A percentile compares a stretch with the other conserved stretches of the same genome.
Evolutionary conservation across 1,140 invertebrate genomes (phyloP).

Genomic region (Epicauta chinensis): DNA sequence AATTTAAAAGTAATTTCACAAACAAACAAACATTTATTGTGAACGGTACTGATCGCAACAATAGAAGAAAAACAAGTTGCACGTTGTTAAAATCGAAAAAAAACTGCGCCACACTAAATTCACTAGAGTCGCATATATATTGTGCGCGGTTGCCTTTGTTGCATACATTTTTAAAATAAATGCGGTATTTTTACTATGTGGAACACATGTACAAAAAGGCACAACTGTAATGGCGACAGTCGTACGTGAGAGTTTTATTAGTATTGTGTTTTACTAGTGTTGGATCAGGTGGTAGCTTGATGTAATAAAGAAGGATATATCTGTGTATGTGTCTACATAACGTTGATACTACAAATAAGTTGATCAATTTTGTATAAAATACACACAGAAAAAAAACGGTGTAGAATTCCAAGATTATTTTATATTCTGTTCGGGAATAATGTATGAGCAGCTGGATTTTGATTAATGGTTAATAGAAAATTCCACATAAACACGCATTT

Average conservation of each 20-base stretch:
- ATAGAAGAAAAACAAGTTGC: no score
- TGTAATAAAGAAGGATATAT: constrained; percentile 15
- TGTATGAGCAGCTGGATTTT: constrained; percentile 10
- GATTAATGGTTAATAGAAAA: constrained; percentile 8
- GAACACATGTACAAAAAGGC: constrained; percentile 26
- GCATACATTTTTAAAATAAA: constrained; percentile 32
- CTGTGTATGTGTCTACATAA: constrained; percentile 1
- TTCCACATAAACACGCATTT: no score
- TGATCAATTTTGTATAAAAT: constrained; percentile 1
- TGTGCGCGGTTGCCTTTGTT: not conserved
- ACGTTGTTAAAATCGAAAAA: no score
- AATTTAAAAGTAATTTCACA: no score
- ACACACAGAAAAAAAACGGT: not conserved
- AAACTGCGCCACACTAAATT: no score
- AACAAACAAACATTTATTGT: no score
- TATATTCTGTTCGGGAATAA: constrained; percentile 4
- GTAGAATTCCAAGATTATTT: not conserved
- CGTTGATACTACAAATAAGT: not conserved
- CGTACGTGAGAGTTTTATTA: constrained; percentile 32
- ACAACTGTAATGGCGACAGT: constrained; percentile 19
- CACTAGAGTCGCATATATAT: not conserved
- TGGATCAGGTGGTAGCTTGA: constrained; percentile 3
- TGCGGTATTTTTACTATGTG: constrained; percentile 21
- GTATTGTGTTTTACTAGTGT: constrained; percentile 22
- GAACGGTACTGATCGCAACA: no score